Percentiles rank a stretch among this genome's conserved stretches.
Evolutionary conservation across 2,797 vertebrate species (phyloP).

Genomic region (Myotis planiceps): DNA sequence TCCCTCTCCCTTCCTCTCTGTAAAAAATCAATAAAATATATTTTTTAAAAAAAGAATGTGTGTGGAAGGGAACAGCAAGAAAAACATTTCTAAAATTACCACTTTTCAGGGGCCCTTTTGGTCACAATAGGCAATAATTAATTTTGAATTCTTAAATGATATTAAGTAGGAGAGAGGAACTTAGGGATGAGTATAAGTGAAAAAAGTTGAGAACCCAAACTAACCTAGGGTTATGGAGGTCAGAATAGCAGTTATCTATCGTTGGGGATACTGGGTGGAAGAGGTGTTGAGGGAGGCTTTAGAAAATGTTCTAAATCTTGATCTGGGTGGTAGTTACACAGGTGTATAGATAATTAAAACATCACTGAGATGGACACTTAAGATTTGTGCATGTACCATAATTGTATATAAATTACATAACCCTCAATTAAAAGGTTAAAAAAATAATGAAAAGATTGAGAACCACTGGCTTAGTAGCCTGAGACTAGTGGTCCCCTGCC

Average conservation of each 20-base stretch:
- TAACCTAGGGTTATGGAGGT: neutral
- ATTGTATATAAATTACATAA: neutral
- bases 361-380: neutral
- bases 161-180: neutral
- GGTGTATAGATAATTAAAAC: neutral
- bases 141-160: neutral
- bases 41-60: neutral
- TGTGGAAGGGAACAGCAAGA: neutral
- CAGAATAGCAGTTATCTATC: neutral
- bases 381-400: neutral
- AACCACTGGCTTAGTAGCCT: neutral
- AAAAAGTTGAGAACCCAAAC: neutral
- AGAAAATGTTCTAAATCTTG: neutral
- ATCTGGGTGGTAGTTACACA: neutral
- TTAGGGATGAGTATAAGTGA: neutral
- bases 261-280: neutral
- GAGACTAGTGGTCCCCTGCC: neutral
- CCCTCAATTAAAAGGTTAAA: neutral
- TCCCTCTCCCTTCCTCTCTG: too few relatives aligned
- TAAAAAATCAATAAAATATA: too few relatives aligned
- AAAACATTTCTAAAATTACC: neutral
- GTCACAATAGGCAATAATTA: neutral
- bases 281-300: neutral
- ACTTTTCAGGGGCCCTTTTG: neutral
- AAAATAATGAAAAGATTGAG: neutral